Percentiles rank a stretch among this genome's conserved stretches.
phyloP scores from a whole-genome alignment of 2,888 invertebrate species.

The Geotrupes spiniger region DNA sequence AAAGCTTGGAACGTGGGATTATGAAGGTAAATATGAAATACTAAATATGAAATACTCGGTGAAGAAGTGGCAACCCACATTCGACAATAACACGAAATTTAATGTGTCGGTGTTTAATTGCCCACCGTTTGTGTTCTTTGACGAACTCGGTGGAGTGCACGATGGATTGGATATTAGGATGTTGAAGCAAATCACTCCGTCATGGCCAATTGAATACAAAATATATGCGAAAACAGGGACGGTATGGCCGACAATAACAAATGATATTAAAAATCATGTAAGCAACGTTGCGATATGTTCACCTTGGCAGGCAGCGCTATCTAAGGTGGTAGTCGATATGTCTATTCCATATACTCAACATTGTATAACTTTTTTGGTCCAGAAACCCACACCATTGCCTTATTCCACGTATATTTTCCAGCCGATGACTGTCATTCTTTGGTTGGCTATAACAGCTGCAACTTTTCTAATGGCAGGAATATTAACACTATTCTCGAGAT shows the following conservation, averaged over 20 bases:
- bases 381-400: slow-evolving; percentile 23
- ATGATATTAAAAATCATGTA: neutral
- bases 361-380: slow-evolving; percentile 30
- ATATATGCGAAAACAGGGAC: slow-evolving; percentile 1
- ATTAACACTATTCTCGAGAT: neutral
- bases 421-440: slow-evolving; percentile 14
- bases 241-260: slow-evolving; percentile 1
- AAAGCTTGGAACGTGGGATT: too few relatives aligned
- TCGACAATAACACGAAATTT: slow-evolving; percentile 1
- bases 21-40: neutral
- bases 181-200: slow-evolving; percentile 1
- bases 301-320: slow-evolving; percentile 4
- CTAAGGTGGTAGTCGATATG: neutral
- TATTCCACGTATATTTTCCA: slow-evolving; percentile 24
- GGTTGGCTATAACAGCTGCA: neutral
- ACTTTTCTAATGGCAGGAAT: slow-evolving; percentile 1
- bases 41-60: neutral
- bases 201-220: slow-evolving; percentile 10
- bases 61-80: slow-evolving; percentile 3
- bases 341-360: slow-evolving; percentile 10
- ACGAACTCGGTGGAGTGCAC: neutral
- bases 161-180: slow-evolving; percentile 16
- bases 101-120: slow-evolving; percentile 13
- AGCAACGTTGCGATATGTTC: slow-evolving; percentile 10
- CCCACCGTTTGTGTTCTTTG: slow-evolving; percentile 10